Evolutionary conservation across 2,113 vertebrate species (phyloP).

Genomic region (Cyphomyrus discorhynchus): DNA sequence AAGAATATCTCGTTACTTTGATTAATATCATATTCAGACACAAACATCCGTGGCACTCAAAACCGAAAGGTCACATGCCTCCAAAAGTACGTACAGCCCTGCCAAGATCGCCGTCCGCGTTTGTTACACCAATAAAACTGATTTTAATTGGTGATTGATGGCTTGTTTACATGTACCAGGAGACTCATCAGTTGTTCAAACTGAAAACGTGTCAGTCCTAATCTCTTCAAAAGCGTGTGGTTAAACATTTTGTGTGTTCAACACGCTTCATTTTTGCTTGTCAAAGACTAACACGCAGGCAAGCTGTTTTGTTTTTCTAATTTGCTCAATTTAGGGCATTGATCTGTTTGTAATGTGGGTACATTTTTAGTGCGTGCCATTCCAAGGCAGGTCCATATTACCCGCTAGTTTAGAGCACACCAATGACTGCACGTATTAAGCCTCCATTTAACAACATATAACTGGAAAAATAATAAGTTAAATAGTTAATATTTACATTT

Average conservation of each 20-base stretch:
- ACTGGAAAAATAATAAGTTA: background rate
- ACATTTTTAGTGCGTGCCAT: background rate
- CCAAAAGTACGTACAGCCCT: too few species aligned
- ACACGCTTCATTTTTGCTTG: background rate
- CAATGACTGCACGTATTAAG: background rate
- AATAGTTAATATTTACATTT: background rate
- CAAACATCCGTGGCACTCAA: constrained; percentile 14
- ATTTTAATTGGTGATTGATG: constrained; percentile 14
- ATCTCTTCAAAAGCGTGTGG: constrained; percentile 14
- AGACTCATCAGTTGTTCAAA: background rate
- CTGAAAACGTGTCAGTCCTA: constrained; percentile 20
- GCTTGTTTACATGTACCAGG: background rate
- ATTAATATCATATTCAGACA: constrained; percentile 1
- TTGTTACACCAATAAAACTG: background rate
- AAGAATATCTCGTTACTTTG: constrained; percentile 30
- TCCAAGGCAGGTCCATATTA: background rate
- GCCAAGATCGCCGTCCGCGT: background rate
- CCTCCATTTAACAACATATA: background rate
- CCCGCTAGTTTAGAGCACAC: background rate
- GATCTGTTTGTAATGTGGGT: background rate
- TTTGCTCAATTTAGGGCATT: background rate
- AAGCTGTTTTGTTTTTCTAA: background rate
- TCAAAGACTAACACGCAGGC: background rate
- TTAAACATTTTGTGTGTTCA: background rate
- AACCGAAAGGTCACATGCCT: background rate